A percentile compares a stretch with the other conserved stretches of the same genome.
phyloP scores from a whole-genome alignment of 2,797 vertebrate genomes.

The Gymnoscopelus microlampas region DNA sequence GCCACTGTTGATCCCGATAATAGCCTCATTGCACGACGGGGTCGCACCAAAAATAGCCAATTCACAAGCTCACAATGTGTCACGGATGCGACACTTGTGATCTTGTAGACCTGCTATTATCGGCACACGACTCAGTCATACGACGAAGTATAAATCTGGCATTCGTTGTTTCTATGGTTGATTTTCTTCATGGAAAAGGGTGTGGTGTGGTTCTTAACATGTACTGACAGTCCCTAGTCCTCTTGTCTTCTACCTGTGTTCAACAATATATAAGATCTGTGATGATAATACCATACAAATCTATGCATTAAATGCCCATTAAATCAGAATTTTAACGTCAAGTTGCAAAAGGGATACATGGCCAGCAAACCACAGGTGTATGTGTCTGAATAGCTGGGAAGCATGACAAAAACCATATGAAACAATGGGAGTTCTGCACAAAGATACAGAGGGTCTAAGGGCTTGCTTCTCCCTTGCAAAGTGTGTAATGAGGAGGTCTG shows the following conservation, averaged over 20 bases:
- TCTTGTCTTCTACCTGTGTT: slow-evolving; percentile 35
- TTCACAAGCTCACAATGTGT: too few species aligned
- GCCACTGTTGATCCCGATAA: too few species aligned
- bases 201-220: slow-evolving; percentile 38
- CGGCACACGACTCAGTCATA: too few species aligned
- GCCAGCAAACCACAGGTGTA: slow-evolving; percentile 58
- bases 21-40: too few species aligned
- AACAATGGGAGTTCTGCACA: slow-evolving; percentile 66
- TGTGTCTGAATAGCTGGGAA: slow-evolving; percentile 49
- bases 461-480: slow-evolving; percentile 69
- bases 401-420: slow-evolving; percentile 61
- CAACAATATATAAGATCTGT: slow-evolving; percentile 34
- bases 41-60: too few species aligned
- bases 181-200: slow-evolving; percentile 34
- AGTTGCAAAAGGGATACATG: slow-evolving; percentile 50
- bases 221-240: slow-evolving; percentile 51
- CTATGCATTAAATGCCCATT: slow-evolving; percentile 61
- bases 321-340: slow-evolving; percentile 31
- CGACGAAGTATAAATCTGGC: slow-evolving; percentile 6
- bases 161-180: slow-evolving; percentile 39
- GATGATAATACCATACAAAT: slow-evolving; percentile 42
- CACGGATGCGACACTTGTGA: too few species aligned
- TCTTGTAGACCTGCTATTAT: too few species aligned
- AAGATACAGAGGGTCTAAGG: slow-evolving; percentile 61
- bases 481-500: slow-evolving; percentile 58